Conservation (phyloP, 2,113 vertebrate genomes). For the Gobius niger region DNA sequence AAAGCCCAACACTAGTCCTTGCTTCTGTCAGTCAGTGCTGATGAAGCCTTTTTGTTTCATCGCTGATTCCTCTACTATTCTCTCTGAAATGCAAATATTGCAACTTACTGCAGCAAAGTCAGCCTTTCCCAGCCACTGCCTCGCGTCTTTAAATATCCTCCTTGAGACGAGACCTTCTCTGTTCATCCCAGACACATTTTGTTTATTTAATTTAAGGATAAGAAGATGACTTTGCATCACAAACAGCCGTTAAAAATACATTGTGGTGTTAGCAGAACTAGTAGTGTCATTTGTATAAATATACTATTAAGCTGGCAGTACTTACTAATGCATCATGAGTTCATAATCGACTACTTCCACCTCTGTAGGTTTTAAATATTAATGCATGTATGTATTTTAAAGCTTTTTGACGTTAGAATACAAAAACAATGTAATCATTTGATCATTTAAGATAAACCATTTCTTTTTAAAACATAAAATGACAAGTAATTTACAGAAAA, state of each 20-base stretch:
- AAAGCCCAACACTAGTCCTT: constrained; percentile 58
- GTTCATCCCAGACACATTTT: neutral
- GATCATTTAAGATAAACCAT: too few species aligned
- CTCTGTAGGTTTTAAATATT: too few species aligned
- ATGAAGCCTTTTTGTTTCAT: constrained; percentile 69
- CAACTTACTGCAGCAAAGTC: constrained; percentile 54
- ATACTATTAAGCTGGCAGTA: too few species aligned
- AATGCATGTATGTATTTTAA: too few species aligned
- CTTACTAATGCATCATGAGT: too few species aligned
- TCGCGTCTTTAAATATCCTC: constrained; percentile 53
- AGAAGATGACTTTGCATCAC: constrained; percentile 20
- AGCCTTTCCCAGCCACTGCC: constrained; percentile 52
- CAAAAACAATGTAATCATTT: too few species aligned
- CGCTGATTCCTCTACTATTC: constrained; percentile 60
- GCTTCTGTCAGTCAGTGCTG: constrained; percentile 65
- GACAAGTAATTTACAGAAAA: neutral
- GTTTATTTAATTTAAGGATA: constrained; percentile 40
- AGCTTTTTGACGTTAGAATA: too few species aligned
- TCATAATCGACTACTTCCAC: too few species aligned
- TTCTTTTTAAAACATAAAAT: too few species aligned
- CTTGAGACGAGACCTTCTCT: constrained; percentile 34
- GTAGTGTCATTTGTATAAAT: too few species aligned
- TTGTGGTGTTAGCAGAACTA: constrained; percentile 28
- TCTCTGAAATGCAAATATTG: constrained; percentile 74
- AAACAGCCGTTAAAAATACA: constrained; percentile 31